These are phyloP conservation scores for Neopelma chrysocephalum DNA, from an alignment of 2,797 vertebrate genomes.

Conservation along the genomic window DNA sequence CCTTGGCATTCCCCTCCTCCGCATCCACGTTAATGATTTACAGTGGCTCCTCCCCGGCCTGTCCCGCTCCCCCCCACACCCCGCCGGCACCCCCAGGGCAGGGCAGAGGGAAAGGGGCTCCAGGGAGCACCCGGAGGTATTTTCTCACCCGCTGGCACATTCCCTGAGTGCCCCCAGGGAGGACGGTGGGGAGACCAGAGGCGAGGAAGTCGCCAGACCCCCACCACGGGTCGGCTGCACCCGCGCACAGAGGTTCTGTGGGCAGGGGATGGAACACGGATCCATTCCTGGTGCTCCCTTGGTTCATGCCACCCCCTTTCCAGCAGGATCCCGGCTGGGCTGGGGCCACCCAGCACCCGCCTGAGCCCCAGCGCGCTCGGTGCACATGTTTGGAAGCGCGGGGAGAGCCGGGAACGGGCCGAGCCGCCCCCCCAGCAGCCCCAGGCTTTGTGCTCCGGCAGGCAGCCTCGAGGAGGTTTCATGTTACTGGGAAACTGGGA, in stretches of 20 bases:
- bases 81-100: background rate
- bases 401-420: background rate
- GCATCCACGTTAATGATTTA: background rate
- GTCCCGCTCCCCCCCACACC: background rate
- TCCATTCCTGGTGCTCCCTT: rapidly evolving
- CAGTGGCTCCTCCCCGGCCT: background rate
- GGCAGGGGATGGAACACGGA: rapidly evolving
- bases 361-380: background rate
- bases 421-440: background rate
- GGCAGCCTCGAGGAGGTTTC: constrained; percentile 56
- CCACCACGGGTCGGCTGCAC: rapidly evolving
- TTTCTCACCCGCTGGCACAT: background rate
- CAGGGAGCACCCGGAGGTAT: background rate
- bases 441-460: constrained; percentile 19
- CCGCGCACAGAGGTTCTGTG: rapidly evolving
- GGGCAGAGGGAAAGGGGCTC: background rate
- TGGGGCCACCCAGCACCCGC: background rate
- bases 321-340: rapidly evolving
- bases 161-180: background rate
- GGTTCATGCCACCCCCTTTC: background rate
- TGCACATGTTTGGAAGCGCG: rapidly evolving
- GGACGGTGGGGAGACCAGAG: background rate
- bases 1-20: background rate
- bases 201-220: background rate
- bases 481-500: constrained; percentile 56